These are phyloP conservation scores for Pitta sordida DNA, from an alignment of 2,113 vertebrate species.

Conservation along the genomic window DNA sequence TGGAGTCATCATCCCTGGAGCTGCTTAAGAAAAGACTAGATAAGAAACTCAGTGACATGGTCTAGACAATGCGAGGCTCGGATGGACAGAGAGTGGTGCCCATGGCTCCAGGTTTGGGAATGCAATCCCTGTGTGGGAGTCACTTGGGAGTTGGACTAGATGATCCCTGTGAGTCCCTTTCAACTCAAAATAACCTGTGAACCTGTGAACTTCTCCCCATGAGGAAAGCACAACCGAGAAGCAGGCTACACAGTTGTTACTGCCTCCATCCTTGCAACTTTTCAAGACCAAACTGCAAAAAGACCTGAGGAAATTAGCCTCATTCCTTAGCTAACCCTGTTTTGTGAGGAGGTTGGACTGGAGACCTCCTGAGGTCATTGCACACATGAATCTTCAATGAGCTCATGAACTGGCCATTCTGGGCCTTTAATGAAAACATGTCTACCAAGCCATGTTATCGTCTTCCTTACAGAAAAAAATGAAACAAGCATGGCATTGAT, in stretches of 20 bases:
- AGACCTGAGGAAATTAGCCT: background rate
- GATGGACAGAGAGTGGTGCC: no score
- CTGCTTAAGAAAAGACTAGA: no score
- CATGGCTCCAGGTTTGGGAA: no score
- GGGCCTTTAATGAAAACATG: constrained; percentile 76
- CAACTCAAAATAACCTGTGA: no score
- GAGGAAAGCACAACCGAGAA: background rate
- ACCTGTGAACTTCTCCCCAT: background rate
- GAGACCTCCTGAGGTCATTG: background rate
- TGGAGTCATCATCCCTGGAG: no score
- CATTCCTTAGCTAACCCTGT: background rate
- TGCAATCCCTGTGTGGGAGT: no score
- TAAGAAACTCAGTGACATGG: no score
- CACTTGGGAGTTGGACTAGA: no score
- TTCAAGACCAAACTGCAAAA: background rate
- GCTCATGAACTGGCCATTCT: constrained; percentile 47
- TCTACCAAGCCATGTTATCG: constrained; percentile 61
- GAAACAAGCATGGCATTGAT: constrained; percentile 44
- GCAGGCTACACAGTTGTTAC: background rate
- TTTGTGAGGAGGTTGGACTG: background rate
- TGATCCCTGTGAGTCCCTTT: no score
- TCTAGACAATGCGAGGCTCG: no score
- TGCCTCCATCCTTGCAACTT: background rate
- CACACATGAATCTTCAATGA: background rate
- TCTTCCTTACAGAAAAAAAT: constrained; percentile 75